These are phyloP conservation scores for Dryobates pubescens DNA, from an alignment of 2,797 vertebrate species.

Conservation along the genomic window DNA sequence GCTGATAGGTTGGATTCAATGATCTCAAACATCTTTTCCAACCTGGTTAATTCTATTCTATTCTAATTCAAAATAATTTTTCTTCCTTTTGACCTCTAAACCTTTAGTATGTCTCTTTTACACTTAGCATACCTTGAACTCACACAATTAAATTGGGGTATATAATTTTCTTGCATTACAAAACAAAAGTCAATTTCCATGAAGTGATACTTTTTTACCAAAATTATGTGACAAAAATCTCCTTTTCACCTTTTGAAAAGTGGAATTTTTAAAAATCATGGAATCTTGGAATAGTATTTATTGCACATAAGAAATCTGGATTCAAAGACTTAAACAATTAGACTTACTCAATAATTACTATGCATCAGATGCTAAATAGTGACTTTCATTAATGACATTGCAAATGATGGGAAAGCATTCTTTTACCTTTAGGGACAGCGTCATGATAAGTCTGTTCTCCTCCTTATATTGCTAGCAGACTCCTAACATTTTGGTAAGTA, in stretches of 20 bases:
- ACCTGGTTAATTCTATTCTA: no score
- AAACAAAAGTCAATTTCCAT: slow-evolving; percentile 48
- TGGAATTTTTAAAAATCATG: not conserved
- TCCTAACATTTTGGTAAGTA: not conserved
- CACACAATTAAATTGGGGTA: slow-evolving; percentile 34
- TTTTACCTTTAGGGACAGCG: not conserved
- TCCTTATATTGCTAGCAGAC: not conserved
- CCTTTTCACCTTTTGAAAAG: not conserved
- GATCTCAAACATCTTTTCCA: no score
- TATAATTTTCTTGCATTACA: slow-evolving; percentile 1
- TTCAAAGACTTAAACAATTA: not conserved
- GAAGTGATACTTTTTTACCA: slow-evolving; percentile 4
- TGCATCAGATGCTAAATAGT: not conserved
- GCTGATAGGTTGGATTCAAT: no score
- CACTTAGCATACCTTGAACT: not conserved
- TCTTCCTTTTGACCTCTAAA: not conserved
- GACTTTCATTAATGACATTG: not conserved
- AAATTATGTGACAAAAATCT: not conserved
- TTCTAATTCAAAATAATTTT: not conserved
- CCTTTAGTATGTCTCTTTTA: not conserved
- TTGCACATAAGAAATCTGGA: not conserved
- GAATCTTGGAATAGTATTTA: not conserved
- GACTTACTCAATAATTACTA: not conserved
- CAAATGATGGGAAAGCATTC: not conserved
- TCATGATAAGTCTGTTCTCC: not conserved